Evolutionary conservation across 2,888 invertebrate species (phyloP), one percentile per base, ranked within the genome.

Genomic region (Lordiphosa fenestrarum): DNA sequence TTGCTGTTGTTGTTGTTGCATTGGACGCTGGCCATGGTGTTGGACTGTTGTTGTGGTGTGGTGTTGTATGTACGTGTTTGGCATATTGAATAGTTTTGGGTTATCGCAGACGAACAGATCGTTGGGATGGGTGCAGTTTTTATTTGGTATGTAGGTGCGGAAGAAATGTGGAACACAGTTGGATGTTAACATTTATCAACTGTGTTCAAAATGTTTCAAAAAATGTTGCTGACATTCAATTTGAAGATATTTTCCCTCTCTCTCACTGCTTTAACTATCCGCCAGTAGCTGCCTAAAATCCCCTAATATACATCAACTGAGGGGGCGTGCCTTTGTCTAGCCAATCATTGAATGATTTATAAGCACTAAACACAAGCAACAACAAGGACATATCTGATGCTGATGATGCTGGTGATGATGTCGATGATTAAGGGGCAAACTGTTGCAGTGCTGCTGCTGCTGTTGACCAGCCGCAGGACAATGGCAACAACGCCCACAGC

Each of bases 401-500:
- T 47, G 35, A 4, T 42, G 39, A 13, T 39, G 15, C 39, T 15
- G 39, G 2, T 39, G 47, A 41, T 33, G 58, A 41, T 40, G 54
- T 41, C 40, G 2, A 30, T 30, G 30, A 30, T 30, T 30, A 30
- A 30, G 30, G 30, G 30, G 30, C 30, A 30, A 30, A 30, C 30
- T 41, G 48, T 36, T 35, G 41, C 48, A 35, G 37, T 13, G 15
- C 56, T 54, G 49, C 36, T 23, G 38, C 15, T 51, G 54, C 42
- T 44, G 55, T 52, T 73, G 73, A 66, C 71, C 73, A 65, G 62
- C 25, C 15, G 25, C 36, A 33, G 36, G 52, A 58, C 73, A 59
- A 59, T 40, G 41, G 44, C 33, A 38, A 44, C 50, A 68, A 78
- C 81, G 78, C 78, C 78, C 75, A 81, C 77, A 58, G 66, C 53